phyloP scores from a whole-genome alignment of 2,113 vertebrate species.

The Thryonomys swinderianus region DNA sequence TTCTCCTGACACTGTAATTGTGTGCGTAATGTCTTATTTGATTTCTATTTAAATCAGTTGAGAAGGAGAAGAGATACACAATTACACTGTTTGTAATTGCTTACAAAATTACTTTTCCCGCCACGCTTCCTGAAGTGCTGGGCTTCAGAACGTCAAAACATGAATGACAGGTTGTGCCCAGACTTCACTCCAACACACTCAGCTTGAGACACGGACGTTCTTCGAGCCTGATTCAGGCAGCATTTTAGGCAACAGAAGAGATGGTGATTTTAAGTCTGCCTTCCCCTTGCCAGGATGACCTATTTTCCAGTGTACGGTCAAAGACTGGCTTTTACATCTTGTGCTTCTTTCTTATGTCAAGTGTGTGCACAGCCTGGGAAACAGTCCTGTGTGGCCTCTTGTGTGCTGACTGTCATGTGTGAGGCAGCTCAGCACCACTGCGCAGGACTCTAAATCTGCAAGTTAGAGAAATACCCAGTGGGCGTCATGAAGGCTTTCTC shows the following conservation, averaged over 20 bases:
- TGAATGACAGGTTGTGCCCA: rapidly evolving
- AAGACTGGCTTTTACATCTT: not conserved
- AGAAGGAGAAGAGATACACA: not conserved
- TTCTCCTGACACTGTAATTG: not conserved
- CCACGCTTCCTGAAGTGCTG: not conserved
- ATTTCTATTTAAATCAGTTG: not conserved
- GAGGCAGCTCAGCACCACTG: not conserved
- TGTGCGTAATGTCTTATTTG: not conserved
- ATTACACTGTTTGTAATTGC: not conserved
- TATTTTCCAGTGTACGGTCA: not conserved
- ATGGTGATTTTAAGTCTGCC: not conserved
- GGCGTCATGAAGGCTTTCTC: not conserved
- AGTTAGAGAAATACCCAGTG: not conserved
- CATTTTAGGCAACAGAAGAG: not conserved
- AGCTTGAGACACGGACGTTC: not conserved
- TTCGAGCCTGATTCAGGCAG: not conserved
- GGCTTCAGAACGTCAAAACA: not conserved
- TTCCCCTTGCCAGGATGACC: not conserved
- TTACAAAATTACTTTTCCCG: not conserved
- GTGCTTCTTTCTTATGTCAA: not conserved
- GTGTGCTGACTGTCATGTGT: not conserved
- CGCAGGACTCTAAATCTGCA: not conserved
- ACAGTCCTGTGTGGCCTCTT: rapidly evolving
- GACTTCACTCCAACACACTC: not conserved
- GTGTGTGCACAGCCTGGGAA: not conserved